Evolutionary conservation across 2,797 vertebrate species (phyloP).

Genomic region (Falco peregrinus): DNA sequence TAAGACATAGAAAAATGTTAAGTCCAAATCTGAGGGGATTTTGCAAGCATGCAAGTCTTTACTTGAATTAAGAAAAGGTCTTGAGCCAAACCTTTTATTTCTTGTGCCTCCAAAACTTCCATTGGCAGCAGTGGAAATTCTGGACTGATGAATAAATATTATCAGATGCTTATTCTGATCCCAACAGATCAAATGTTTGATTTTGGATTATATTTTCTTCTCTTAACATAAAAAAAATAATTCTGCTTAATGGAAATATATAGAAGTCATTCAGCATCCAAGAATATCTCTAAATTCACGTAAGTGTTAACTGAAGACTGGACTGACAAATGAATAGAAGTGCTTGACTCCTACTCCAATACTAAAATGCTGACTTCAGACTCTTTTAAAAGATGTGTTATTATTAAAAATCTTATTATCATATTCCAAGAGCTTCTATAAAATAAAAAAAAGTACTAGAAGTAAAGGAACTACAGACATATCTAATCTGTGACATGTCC

Average conservation of each 20-base stretch:
- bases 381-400: background rate
- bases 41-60: background rate
- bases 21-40: background rate
- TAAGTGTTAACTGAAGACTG: background rate
- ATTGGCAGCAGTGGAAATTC: background rate
- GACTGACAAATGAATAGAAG: background rate
- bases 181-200: background rate
- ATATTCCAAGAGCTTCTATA: background rate
- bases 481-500: background rate
- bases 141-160: background rate
- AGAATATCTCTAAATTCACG: background rate
- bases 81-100: background rate
- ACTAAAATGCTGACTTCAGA: conserved; percentile 14
- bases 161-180: background rate
- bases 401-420: background rate
- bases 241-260: background rate
- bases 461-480: background rate
- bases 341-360: background rate
- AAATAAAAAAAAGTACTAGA: background rate
- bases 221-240: background rate
- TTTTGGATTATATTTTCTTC: background rate
- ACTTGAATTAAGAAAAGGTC: background rate
- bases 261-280: background rate
- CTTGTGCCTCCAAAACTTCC: background rate
- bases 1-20: background rate